Conservation (phyloP, 2,797 vertebrate genomes). For the Bufotes viridis region DNA sequence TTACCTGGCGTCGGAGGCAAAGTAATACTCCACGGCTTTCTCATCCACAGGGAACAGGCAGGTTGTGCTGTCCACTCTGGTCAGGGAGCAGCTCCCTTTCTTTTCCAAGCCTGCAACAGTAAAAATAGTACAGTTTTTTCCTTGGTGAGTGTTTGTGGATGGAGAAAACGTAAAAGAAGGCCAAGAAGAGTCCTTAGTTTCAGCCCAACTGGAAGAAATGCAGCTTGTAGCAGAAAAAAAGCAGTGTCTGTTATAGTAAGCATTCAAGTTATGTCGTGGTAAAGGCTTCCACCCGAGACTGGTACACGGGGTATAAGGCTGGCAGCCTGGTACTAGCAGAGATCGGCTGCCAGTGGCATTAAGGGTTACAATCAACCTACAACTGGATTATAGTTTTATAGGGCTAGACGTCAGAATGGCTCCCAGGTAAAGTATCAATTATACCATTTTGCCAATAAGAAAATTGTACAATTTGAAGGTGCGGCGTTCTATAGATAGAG, state of each 20-base stretch:
- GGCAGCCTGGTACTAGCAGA: neutral
- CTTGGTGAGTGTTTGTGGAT: neutral
- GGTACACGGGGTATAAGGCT: neutral
- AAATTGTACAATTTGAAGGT: neutral
- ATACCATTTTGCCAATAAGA: too few relatives aligned
- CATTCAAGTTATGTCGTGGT: slow-evolving; percentile 35
- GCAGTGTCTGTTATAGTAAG: slow-evolving; percentile 18
- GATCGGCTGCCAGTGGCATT: too few relatives aligned
- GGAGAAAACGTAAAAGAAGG: neutral
- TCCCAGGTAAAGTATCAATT: too few relatives aligned
- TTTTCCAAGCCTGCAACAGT: slow-evolving; percentile 84
- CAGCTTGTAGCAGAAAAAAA: slow-evolving; percentile 27
- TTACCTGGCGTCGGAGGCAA: slow-evolving; percentile 97
- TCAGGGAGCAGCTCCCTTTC: slow-evolving; percentile 84
- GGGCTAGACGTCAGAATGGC: too few relatives aligned
- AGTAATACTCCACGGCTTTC: slow-evolving; percentile 97
- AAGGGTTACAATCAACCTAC: neutral
- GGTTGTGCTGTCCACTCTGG: slow-evolving; percentile 90
- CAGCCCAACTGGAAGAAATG: slow-evolving; percentile 24
- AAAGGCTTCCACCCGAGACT: neutral
- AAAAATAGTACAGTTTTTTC: slow-evolving; percentile 20
- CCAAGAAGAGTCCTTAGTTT: slow-evolving; percentile 22
- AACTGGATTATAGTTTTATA: too few relatives aligned
- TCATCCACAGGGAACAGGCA: slow-evolving; percentile 95
- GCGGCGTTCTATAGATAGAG: neutral